Percentiles rank a stretch among this genome's conserved stretches.
Conservation (phyloP, 2,888 invertebrate genomes). For the Oligia strigilis region DNA sequence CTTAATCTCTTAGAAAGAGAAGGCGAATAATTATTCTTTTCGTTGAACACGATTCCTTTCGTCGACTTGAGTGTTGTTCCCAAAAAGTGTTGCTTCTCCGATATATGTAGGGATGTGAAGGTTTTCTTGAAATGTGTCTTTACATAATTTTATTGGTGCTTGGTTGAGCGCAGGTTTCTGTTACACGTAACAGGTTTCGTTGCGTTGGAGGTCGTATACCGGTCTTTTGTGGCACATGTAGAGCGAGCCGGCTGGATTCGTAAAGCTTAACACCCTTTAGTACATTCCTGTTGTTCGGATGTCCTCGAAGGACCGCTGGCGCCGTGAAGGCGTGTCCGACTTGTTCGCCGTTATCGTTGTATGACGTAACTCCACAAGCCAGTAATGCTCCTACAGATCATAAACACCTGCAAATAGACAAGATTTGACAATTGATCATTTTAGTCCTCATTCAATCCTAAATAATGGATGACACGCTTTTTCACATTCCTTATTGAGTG, state of each 20-base stretch:
- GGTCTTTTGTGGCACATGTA: conserved; percentile 88
- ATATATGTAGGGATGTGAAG: conserved; percentile 65
- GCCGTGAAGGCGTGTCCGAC: conserved; percentile 88
- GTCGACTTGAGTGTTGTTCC: conserved; percentile 76
- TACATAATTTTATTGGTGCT: conserved; percentile 74
- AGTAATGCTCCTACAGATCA: conserved; percentile 69
- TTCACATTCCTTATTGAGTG: conserved; percentile 60
- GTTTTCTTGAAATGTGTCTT: conserved; percentile 70
- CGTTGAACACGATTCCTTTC: conserved; percentile 78
- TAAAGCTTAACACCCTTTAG: conserved; percentile 79
- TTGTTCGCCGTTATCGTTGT: conserved; percentile 82
- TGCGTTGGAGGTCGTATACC: conserved; percentile 88
- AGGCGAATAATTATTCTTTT: conserved; percentile 81
- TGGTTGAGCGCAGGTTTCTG: conserved; percentile 78
- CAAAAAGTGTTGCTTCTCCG: conserved; percentile 72
- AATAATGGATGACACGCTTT: conserved; percentile 54
- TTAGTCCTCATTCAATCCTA: conserved; percentile 39
- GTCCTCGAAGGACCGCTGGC: conserved; percentile 85
- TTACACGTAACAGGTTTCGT: conserved; percentile 89
- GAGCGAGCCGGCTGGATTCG: conserved; percentile 81
- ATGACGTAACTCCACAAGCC: conserved; percentile 85
- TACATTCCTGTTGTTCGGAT: conserved; percentile 83
- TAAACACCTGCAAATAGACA: conserved; percentile 71
- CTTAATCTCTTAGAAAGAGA: conserved; percentile 81
- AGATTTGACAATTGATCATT: conserved; percentile 29